A percentile compares a stretch with the other conserved stretches of the same genome.
These are phyloP conservation scores for Tipula lateralis DNA, from an alignment of 2,888 invertebrate genomes.

Conservation along the genomic window DNA sequence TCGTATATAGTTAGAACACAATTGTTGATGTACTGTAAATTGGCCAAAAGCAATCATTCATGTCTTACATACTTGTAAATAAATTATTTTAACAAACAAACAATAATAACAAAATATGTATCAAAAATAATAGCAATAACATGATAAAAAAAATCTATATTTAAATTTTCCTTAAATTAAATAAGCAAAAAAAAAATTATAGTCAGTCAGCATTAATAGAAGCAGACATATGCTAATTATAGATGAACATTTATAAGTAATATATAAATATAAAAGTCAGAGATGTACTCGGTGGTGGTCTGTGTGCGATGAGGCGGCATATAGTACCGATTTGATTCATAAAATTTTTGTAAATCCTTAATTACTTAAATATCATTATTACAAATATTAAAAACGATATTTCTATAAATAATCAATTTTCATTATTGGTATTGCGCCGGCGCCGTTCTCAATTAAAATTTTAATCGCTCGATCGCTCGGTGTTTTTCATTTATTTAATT, in stretches of 20 bases:
- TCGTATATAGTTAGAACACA: too few relatives aligned
- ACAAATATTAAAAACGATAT: neutral
- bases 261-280: neutral
- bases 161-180: neutral
- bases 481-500: neutral
- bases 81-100: neutral
- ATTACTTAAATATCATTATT: neutral
- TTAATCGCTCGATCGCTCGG: neutral
- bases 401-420: neutral
- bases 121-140: neutral
- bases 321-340: neutral
- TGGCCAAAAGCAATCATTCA: neutral
- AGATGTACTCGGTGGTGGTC: neutral
- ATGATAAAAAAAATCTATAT: neutral
- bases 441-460: neutral
- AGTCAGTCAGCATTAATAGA: neutral
- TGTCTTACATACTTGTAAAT: neutral
- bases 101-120: neutral
- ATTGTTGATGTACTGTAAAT: too few relatives aligned
- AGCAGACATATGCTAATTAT: slow-evolving; percentile 11
- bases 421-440: neutral
- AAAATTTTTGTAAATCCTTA: neutral
- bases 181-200: neutral
- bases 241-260: neutral
- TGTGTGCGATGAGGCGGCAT: neutral